Conservation (phyloP, 2,113 vertebrate species). For the Rousettus leschenaultii region DNA sequence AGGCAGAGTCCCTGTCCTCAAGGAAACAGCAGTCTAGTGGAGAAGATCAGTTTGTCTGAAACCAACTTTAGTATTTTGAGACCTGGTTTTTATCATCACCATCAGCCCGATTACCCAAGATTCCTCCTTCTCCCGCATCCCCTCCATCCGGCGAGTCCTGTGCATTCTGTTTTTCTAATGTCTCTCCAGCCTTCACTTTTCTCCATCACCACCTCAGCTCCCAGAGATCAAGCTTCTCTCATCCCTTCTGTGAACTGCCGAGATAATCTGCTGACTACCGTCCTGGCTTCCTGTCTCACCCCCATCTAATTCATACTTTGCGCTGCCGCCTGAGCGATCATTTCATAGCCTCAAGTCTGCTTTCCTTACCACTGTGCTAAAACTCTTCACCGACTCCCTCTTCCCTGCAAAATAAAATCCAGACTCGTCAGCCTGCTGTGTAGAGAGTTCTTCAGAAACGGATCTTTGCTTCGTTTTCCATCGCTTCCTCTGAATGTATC, state of each 20-base stretch:
- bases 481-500: background rate
- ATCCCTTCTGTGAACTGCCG: background rate
- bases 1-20: background rate
- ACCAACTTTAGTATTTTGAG: background rate
- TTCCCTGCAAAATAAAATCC: background rate
- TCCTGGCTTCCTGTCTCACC: background rate
- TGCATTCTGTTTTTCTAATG: background rate
- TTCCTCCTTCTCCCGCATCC: background rate
- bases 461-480: background rate
- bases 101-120: background rate
- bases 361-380: background rate
- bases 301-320: background rate
- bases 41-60: background rate
- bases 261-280: background rate
- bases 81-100: background rate
- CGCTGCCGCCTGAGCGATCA: background rate
- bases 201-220: background rate
- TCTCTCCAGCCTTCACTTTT: background rate
- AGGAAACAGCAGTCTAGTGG: background rate
- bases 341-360: background rate
- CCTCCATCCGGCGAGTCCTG: background rate
- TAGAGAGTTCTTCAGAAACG: background rate
- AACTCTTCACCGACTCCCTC: background rate
- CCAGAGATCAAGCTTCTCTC: background rate
- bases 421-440: background rate